Conservation (phyloP, 2,113 vertebrate genomes). For the Prolemur simus region DNA sequence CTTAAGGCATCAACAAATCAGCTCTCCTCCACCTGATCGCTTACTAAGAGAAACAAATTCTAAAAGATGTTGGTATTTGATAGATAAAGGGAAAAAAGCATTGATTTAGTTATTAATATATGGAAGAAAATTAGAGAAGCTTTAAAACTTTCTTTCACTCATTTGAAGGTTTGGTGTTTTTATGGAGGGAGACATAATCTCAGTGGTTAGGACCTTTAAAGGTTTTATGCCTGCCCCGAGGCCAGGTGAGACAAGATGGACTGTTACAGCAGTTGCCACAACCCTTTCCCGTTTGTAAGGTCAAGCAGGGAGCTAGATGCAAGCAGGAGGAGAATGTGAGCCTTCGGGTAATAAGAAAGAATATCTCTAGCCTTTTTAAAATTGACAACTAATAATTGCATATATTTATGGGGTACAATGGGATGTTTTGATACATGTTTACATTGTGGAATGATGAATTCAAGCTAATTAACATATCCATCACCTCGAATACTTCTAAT, state of each 20-base stretch:
- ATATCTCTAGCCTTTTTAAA: not conserved
- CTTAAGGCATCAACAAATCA: not conserved
- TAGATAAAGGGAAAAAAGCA: not conserved
- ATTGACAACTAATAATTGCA: not conserved
- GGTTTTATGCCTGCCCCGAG: not conserved
- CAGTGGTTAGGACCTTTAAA: not conserved
- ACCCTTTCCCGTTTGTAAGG: not conserved
- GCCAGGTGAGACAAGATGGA: not conserved
- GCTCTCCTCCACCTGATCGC: not conserved
- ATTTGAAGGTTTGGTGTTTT: conserved; percentile 31
- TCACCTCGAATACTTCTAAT: not conserved
- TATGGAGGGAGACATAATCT: not conserved
- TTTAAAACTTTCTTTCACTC: not conserved
- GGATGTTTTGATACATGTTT: not conserved
- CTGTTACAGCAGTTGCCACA: not conserved
- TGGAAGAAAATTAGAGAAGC: conserved; percentile 9
- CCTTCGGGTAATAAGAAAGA: not conserved
- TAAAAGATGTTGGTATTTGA: conserved; percentile 1
- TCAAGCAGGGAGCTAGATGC: not conserved
- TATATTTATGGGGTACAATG: not conserved
- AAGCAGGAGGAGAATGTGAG: not conserved
- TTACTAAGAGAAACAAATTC: not conserved
- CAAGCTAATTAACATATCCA: not conserved
- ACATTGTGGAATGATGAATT: not conserved
- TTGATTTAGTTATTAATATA: not conserved